Evolutionary conservation across 2,113 vertebrate genomes (phyloP), one percentile per base, ranked within the genome.

Genomic region (Epinephelus cyanopodus): DNA sequence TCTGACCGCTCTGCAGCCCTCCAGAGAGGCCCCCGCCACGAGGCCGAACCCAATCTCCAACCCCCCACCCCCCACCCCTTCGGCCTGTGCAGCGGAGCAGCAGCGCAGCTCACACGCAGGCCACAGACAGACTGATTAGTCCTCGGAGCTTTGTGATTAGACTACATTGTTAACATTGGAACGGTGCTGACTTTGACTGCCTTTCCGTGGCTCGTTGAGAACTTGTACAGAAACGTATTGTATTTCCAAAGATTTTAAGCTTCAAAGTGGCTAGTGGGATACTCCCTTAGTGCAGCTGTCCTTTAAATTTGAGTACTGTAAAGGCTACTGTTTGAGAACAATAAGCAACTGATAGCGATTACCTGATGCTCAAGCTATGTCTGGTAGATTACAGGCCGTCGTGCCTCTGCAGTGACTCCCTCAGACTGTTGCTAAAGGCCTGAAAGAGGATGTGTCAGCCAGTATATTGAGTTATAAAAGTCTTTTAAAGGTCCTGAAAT

Each of bases 121-220:
- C 84, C 68, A 65, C 86, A 89, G 90, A 93, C 90, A 68, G 91
- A 83, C 87, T 90, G 90, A 92, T 93, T 91, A 81, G 90, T 90
- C 91, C 90, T 87, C 61, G 1, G 91, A 86, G 89, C 79, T 84
- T 88, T 87, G 85, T 87, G 85, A 90, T 91, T 82, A 83, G 77
- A 80, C 89, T 78, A 58, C 80, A 79, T 29, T 84, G 88, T 93
- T 93, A 84, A 82, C 81, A 14, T 80, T 92, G 90, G 90, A 93
- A 83, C 74, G 11, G 39, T 25, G 0, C 71, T 19, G 50, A 58
- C 74, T 58, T 45, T 53, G 64, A 77, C 79, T 57, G 60, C 73
- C 61, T 83, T 78, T 37, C 68, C 54, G 67, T 85, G 64, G 75
- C 72, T 71, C 57, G 68, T 70, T 67, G 56, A 74, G 80, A 82